Base-by-base conservation (phyloP, 2,888 invertebrate genomes). In the Andricus curvator region DNA sequence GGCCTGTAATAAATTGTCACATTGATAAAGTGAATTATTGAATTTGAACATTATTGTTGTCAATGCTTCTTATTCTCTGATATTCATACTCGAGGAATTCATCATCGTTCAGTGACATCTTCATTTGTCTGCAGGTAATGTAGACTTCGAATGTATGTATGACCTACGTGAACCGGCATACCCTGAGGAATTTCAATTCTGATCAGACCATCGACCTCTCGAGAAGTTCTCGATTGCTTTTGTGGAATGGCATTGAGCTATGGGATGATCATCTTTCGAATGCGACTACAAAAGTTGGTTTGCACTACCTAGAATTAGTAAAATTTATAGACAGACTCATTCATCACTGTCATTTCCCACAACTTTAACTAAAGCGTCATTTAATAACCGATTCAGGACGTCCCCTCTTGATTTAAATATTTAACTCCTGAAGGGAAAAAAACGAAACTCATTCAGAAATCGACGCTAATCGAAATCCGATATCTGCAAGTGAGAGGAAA, bases 121-220 rank as follows among this genome's bases (percentile, higher is more conserved):
- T 56, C 51, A 74, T 74, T 74, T 74, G 56, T 74, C 56, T 74
- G 56, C n/a, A 56, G 74, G 13, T 74, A 33, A 74, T 74, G 56
- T 74, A 56, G 74, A 33, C 6, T 33, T 33, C 37, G 74, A 74
- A 74, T 74, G 74, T 51, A 51, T 51, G 70, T 56, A 74, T 74
- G 74, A 74, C 74, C 74, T 82, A 84, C 81, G 81, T 84, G 80
- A 80, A 65, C 82, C 82, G 51, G 78, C 81, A 82, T 56, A 79
- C 77, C 84, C 81, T 64, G 80, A 84, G 84, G 84, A 87, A 86
- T 87, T 88, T 86, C 85, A 81, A 87, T 84, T 85, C 81, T 84
- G 86, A 88, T 87, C 84, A 85, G 84, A 83, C 81, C 82, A 78
- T 79, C 82, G 83, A 85, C 83, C 83, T 83, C 84, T 85, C 80